These are phyloP conservation scores for Prinia subflava DNA, from an alignment of 2,113 vertebrate genomes.

Conservation along the genomic window DNA sequence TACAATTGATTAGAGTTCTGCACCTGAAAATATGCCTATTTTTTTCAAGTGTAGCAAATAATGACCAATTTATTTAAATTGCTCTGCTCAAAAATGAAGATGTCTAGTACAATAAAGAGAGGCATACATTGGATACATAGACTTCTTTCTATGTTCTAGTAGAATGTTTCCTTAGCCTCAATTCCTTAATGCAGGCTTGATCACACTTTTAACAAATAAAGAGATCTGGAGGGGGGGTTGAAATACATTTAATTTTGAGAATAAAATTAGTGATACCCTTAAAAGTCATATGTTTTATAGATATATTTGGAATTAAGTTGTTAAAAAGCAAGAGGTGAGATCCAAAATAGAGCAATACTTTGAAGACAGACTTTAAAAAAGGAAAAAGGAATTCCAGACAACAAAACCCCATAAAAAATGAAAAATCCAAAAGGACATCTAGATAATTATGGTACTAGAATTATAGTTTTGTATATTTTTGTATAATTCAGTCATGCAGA, in stretches of 20 bases:
- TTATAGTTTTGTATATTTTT: not conserved
- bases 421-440: not conserved
- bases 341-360: not conserved
- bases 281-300: not conserved
- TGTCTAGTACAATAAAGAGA: not conserved
- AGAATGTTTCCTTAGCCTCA: not conserved
- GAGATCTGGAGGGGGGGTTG: not conserved
- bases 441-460: not conserved
- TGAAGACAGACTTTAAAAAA: not conserved
- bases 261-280: not conserved
- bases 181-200: not conserved
- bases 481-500: not conserved
- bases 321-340: not conserved
- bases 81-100: not conserved
- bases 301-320: not conserved
- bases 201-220: not conserved
- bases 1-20: not conserved
- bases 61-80: not conserved
- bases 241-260: not conserved
- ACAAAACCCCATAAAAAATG: not conserved
- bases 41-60: not conserved
- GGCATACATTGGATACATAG: not conserved
- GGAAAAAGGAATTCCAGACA: not conserved
- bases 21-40: not conserved
- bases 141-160: not conserved